Percentiles rank a stretch among this genome's conserved stretches.
These are phyloP conservation scores for Potamarius usumacintae DNA, from an alignment of 2,113 vertebrate species.

Conservation along the genomic window DNA sequence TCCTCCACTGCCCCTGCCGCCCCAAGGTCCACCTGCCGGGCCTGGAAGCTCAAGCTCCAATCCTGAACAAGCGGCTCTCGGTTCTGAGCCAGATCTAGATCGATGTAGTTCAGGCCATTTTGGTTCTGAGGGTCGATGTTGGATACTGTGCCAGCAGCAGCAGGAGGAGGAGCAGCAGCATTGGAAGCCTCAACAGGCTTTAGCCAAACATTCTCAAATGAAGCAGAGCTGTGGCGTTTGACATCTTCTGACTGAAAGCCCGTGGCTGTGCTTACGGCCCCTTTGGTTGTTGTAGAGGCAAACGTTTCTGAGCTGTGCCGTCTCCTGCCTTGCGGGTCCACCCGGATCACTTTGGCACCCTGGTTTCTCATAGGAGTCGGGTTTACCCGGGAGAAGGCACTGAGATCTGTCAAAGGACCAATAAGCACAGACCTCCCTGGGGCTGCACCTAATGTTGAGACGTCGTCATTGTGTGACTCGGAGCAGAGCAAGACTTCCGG, in stretches of 20 bases:
- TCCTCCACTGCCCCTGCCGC: constrained; percentile 71
- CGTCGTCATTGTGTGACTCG: constrained; percentile 40
- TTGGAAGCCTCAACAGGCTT: constrained; percentile 67
- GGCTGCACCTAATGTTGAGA: constrained; percentile 3
- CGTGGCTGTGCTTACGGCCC: constrained; percentile 47
- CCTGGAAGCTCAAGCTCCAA: constrained; percentile 54
- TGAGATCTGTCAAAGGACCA: constrained; percentile 58
- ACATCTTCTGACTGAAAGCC: constrained; percentile 65
- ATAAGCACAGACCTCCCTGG: constrained; percentile 39
- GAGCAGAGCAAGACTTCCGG: constrained; percentile 41
- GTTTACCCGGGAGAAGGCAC: constrained; percentile 78
- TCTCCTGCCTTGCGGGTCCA: constrained; percentile 78
- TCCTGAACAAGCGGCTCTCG: constrained; percentile 63
- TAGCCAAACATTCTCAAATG: constrained; percentile 85
- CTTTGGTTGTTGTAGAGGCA: constrained; percentile 69
- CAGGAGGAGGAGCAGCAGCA: neutral
- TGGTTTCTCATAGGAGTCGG: constrained; percentile 75
- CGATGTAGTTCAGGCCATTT: constrained; percentile 86
- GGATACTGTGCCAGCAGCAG: constrained; percentile 39
- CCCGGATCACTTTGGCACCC: constrained; percentile 84
- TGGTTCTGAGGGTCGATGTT: constrained; percentile 57
- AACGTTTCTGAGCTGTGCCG: constrained; percentile 85
- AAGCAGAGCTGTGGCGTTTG: constrained; percentile 83
- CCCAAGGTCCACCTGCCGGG: constrained; percentile 64
- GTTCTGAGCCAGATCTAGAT: constrained; percentile 82